These are phyloP conservation scores for Sebastes fasciatus DNA, from an alignment of 2,113 vertebrate genomes.

Conservation along the genomic window DNA sequence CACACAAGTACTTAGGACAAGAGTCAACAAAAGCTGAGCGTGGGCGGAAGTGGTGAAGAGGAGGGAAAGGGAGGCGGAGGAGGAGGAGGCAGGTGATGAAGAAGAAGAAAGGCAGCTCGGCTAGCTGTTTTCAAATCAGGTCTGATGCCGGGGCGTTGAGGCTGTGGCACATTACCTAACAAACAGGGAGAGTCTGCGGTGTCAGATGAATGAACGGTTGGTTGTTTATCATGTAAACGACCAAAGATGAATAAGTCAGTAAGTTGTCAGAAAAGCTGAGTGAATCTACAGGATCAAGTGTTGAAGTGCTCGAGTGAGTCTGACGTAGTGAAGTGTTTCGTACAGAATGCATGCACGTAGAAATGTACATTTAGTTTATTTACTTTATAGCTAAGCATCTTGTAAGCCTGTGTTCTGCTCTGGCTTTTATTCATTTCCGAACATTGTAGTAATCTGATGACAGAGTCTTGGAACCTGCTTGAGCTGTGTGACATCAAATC, in stretches of 20 bases:
- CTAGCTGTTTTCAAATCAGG: conserved; percentile 54
- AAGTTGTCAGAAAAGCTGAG: conserved; percentile 24
- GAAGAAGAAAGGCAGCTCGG: conserved; percentile 51
- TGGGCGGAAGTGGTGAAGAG: conserved; percentile 74
- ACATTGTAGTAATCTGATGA: too few relatives aligned
- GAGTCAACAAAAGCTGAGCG: conserved; percentile 74
- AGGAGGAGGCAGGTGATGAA: conserved; percentile 65
- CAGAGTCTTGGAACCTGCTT: too few relatives aligned
- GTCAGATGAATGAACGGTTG: conserved; percentile 8
- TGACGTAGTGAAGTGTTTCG: neutral
- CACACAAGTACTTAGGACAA: conserved; percentile 57
- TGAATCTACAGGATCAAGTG: conserved; percentile 15
- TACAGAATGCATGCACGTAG: neutral
- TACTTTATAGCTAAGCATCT: too few relatives aligned
- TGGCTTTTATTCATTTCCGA: too few relatives aligned
- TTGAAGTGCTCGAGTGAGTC: conserved; percentile 16
- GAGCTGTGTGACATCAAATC: too few relatives aligned
- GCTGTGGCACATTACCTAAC: conserved; percentile 51
- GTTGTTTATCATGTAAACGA: conserved; percentile 41
- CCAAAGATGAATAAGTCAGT: conserved; percentile 20
- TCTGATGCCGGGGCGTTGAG: conserved; percentile 45
- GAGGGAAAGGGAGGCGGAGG: conserved; percentile 38
- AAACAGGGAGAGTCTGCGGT: conserved; percentile 14
- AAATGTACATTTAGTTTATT: too few relatives aligned
- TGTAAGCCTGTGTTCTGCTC: too few relatives aligned